phyloP scores from a whole-genome alignment of 2,888 invertebrate species.

The Slavum lentiscoides region DNA sequence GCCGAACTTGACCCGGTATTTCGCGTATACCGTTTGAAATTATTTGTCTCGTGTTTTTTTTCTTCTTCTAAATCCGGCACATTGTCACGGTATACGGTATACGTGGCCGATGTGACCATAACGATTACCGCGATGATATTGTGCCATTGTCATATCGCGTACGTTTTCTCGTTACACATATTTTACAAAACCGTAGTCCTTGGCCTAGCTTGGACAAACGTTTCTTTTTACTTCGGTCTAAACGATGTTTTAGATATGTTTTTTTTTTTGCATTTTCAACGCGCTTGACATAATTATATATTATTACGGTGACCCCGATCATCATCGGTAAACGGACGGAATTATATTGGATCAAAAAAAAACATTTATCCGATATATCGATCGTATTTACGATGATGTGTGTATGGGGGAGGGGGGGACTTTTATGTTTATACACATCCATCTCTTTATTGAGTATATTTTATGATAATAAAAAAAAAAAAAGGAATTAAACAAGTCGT shows the following conservation, averaged over 20 bases:
- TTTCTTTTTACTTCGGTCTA: no score
- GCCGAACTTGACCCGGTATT: constrained; percentile 50
- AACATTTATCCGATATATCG: no score
- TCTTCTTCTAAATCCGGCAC: constrained; percentile 2
- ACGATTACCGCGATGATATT: background rate
- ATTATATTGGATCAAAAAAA: no score
- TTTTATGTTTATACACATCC: no score
- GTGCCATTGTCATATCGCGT: background rate
- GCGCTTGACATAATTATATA: background rate
- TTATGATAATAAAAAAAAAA: no score
- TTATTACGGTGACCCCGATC: no score
- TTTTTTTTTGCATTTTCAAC: background rate
- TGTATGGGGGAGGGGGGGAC: no score
- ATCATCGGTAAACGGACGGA: no score
- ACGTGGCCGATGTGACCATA: no score
- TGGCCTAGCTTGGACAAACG: constrained; percentile 16
- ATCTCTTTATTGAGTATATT: no score
- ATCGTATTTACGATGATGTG: no score
- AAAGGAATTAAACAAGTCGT: no score
- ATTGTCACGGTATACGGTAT: background rate
- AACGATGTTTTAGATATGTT: background rate
- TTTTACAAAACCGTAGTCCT: background rate
- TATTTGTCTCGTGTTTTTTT: background rate
- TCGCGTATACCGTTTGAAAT: constrained; percentile 2
- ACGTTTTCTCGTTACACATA: background rate